Conservation (phyloP, 2,888 invertebrate genomes). For the Drosophila multiciliata region DNA sequence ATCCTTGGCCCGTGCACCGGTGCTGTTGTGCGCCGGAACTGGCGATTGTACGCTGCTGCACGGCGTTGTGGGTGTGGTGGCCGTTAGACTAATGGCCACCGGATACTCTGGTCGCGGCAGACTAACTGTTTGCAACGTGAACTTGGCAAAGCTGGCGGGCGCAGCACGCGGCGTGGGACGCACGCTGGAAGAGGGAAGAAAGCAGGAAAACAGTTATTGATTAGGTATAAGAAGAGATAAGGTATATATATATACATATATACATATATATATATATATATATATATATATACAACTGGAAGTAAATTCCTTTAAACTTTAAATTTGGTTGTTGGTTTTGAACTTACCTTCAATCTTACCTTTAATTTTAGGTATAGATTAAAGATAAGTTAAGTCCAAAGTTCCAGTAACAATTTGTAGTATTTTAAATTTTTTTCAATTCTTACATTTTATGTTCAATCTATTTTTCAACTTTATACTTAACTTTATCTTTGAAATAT, state of each 20-base stretch:
- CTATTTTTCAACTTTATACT: background rate
- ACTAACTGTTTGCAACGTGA: constrained; percentile 89
- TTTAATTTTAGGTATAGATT: background rate
- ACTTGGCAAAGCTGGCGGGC: constrained; percentile 86
- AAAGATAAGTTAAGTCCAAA: background rate
- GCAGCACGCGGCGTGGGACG: constrained; percentile 83
- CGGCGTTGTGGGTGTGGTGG: constrained; percentile 79
- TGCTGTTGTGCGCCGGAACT: constrained; percentile 52
- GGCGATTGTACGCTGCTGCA: constrained; percentile 72
- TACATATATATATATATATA: background rate
- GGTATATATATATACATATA: background rate
- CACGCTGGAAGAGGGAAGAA: constrained; percentile 57
- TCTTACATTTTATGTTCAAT: background rate
- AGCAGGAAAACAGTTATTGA: background rate
- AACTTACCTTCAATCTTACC: background rate
- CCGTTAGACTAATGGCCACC: constrained; percentile 84
- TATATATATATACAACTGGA: background rate
- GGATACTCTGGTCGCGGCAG: constrained; percentile 91
- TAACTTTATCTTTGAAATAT: background rate
- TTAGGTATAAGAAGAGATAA: background rate
- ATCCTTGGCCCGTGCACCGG: constrained; percentile 72
- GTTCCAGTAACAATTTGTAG: background rate
- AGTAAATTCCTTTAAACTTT: background rate
- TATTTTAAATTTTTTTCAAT: background rate
- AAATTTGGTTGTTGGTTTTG: background rate